A percentile compares a stretch with the other conserved stretches of the same genome.
Conservation (phyloP, 2,888 invertebrate species). For the Parnassius orleans region DNA sequence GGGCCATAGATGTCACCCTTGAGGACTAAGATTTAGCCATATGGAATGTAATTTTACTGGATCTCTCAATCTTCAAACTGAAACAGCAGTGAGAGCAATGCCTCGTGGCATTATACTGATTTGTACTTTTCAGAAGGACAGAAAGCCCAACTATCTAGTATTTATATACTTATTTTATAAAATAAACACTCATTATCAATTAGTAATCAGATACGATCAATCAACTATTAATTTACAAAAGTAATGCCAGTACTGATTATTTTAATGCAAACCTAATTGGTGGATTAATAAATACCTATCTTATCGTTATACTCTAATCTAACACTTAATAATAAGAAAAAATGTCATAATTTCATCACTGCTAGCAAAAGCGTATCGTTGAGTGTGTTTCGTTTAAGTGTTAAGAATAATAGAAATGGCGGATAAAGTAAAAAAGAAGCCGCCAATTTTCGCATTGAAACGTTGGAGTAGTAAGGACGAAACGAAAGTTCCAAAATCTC, state of each 20-base stretch:
- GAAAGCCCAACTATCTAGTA: no score
- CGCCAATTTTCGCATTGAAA: slow-evolving; percentile 59
- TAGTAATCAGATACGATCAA: not conserved
- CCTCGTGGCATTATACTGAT: no score
- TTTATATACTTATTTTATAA: no score
- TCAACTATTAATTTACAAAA: not conserved
- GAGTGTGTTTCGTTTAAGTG: slow-evolving; percentile 11
- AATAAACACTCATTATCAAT: no score
- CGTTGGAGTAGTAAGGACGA: slow-evolving; percentile 57
- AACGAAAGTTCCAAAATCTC: slow-evolving; percentile 25
- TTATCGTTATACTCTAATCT: slow-evolving; percentile 23
- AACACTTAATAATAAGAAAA: slow-evolving; percentile 19
- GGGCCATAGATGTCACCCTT: no score
- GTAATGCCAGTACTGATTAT: slow-evolving; percentile 2
- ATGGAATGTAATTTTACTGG: no score
- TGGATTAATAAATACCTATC: slow-evolving; percentile 18
- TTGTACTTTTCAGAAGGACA: no score
- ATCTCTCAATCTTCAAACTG: no score
- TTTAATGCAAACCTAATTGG: slow-evolving; percentile 16
- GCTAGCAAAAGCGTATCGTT: slow-evolving; percentile 10
- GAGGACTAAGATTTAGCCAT: no score
- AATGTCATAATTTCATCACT: slow-evolving; percentile 15
- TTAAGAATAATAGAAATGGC: slow-evolving; percentile 48
- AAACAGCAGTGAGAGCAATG: no score
- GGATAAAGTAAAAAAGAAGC: slow-evolving; percentile 64